Evolutionary conservation across 2,888 invertebrate species (phyloP).

Genomic region (Scrobipalpa atriplicella): DNA sequence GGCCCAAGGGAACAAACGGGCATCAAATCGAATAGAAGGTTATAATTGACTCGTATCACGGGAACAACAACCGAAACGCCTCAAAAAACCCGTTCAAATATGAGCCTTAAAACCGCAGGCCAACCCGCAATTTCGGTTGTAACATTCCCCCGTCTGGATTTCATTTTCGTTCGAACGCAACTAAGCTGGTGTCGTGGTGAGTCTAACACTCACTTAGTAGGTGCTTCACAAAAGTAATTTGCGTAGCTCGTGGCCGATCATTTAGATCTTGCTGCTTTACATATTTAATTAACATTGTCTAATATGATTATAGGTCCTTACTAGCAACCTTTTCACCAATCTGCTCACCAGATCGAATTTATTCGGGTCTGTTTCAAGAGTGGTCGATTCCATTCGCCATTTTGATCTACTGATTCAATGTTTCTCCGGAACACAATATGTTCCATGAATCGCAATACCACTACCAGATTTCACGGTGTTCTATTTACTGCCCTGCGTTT

Average conservation of each 20-base stretch:
- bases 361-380: too few relatives aligned
- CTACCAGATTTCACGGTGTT: too few relatives aligned
- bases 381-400: too few relatives aligned
- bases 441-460: too few relatives aligned
- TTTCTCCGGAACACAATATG: too few relatives aligned
- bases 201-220: conserved; percentile 67
- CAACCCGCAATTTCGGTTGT: conserved; percentile 38
- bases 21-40: conserved; percentile 79
- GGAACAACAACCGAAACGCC: conserved; percentile 63
- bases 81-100: conserved; percentile 54
- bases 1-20: conserved; percentile 69
- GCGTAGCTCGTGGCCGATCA: conserved; percentile 61
- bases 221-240: conserved; percentile 69
- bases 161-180: conserved; percentile 49
- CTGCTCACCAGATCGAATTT: too few relatives aligned
- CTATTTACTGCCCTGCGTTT: too few relatives aligned
- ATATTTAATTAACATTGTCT: conserved; percentile 65
- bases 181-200: conserved; percentile 54
- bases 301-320: conserved; percentile 47
- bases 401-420: too few relatives aligned
- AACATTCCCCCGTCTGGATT: conserved; percentile 35
- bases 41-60: conserved; percentile 71
- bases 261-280: conserved; percentile 63
- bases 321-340: too few relatives aligned
- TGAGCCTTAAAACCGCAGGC: conserved; percentile 48